Base-by-base conservation (phyloP, 2,888 invertebrate species). In the Tetramorium bicarinatum region DNA sequence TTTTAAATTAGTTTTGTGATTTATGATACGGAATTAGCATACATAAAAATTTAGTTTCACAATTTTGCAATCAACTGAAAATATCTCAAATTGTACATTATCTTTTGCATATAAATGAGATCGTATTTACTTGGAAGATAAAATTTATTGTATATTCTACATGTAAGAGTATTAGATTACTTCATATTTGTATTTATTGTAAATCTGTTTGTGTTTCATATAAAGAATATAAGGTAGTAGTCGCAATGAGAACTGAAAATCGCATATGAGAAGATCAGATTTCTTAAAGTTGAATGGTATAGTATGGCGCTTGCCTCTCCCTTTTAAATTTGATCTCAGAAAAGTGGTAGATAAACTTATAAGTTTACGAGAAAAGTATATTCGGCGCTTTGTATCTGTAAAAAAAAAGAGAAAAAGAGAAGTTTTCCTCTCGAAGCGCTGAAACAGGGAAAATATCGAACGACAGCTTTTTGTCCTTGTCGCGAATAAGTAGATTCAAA, bases 351-450 rank as follows among this genome's bases (percentile, higher is more conserved):
- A 11, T 47, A 79, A 79, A 79, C 44, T 69, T 47, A 47, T 38
- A 79, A 79, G 34, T 56, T 69, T 56, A 56, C 21, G 44, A 56
- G 56, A 47, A n/a, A 79, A 71, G 21, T 59, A 79, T 44, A 79
- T 56, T 34, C 7, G 44, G 18, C 8, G 11, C 18, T 69, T 69
- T 71, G 52, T 47, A 59, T 69, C 18, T 38, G 21, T 34, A 21
- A 38, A 79, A 56, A 56, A n/a, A 54, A 54, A n/a, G 21, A 13
- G 15, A 34, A 54, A 54, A 21, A 15, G 21, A n/a, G n/a, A 41
- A 56, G 21, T 29, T 34, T 47, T 8, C 4, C 6, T 62, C 4
- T 54, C 3, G 15, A 56, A 6, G 11, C 15, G 11, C 8, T 44
- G 44, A 44, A n/a, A 44, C 18, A 34, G 18, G 44, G 0, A 44